These are phyloP conservation scores for Rhagoletis zephyria DNA, from an alignment of 1,140 invertebrate genomes.

Conservation along the genomic window DNA sequence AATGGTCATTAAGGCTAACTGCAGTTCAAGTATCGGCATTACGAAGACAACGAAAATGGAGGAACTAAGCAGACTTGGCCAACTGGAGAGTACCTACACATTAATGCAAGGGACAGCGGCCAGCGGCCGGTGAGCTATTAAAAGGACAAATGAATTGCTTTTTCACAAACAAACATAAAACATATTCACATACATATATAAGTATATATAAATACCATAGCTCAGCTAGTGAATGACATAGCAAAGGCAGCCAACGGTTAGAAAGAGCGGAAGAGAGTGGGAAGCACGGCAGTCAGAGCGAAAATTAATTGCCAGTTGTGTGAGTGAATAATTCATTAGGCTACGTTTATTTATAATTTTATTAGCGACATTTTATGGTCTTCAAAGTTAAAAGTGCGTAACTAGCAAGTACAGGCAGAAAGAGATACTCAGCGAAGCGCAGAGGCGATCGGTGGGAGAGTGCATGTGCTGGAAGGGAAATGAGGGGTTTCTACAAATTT, in stretches of 20 bases:
- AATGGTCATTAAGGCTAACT: slow-evolving; percentile 35
- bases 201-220: neutral
- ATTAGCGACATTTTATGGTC: slow-evolving; percentile 49
- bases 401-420: neutral
- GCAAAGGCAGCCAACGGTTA: neutral
- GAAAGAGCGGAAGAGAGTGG: neutral
- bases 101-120: neutral
- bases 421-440: neutral
- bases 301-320: slow-evolving; percentile 40
- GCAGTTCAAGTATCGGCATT: slow-evolving; percentile 1
- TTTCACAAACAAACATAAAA: no score
- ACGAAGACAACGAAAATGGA: neutral
- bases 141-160: slow-evolving; percentile 32
- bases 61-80: neutral
- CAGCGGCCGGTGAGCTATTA: neutral
- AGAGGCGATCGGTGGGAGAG: neutral
- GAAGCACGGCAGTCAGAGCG: neutral
- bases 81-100: neutral
- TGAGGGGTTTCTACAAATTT: no score
- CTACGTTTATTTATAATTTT: slow-evolving; percentile 50
- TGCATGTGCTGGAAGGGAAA: no score
- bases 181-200: no score
- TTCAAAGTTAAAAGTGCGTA: slow-evolving; percentile 49
- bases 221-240: neutral
- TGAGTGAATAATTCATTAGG: slow-evolving; percentile 50